These are phyloP conservation scores for Peromyscus eremicus DNA, from an alignment of 2,797 vertebrate species.

Conservation along the genomic window DNA sequence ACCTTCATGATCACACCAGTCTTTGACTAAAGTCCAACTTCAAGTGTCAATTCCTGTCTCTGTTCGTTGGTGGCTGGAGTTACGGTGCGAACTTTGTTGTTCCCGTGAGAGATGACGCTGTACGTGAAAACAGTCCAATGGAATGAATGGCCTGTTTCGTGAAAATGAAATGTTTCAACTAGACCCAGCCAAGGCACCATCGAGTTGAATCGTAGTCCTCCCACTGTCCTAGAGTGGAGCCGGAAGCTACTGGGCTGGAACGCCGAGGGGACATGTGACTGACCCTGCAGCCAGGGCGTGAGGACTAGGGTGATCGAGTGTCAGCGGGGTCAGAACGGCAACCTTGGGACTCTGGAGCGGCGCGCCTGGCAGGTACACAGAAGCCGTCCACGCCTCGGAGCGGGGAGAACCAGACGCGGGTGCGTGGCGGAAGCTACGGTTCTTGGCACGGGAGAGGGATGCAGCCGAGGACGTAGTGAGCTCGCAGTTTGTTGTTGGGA, in stretches of 20 bases:
- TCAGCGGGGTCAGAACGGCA: background rate
- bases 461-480: background rate
- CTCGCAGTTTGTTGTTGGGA: background rate
- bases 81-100: background rate
- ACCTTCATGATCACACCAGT: background rate
- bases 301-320: background rate
- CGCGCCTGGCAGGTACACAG: accelerated
- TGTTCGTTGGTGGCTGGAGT: background rate
- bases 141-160: background rate
- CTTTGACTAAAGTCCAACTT: background rate
- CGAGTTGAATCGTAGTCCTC: constrained; percentile 59
- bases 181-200: background rate
- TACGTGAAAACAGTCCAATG: background rate
- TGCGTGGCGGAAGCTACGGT: background rate
- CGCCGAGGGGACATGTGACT: background rate
- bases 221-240: constrained; percentile 61
- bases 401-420: background rate
- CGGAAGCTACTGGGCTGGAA: background rate
- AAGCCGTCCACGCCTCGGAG: background rate
- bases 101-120: background rate
- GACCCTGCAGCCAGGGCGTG: background rate
- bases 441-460: background rate
- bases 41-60: background rate
- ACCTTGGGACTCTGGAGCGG: background rate
- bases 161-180: background rate